Evolutionary conservation across 2,797 vertebrate species (phyloP), one percentile per base, ranked within the genome.

Genomic region (Schizopygopsis malacanthus): DNA sequence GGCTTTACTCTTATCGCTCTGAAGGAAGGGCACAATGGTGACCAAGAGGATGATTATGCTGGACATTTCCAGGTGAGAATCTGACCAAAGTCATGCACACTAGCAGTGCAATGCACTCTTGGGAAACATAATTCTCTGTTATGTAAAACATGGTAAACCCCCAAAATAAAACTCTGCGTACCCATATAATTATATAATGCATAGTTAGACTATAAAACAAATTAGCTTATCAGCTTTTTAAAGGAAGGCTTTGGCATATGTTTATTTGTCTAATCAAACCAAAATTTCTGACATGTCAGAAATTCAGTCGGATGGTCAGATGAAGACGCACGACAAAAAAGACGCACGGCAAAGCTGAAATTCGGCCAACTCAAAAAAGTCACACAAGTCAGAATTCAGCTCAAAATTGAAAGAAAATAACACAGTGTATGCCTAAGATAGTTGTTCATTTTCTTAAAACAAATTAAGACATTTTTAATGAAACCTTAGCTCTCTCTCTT

Each of bases 1-100:
- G 98, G 98, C 28, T 99, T 99, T 94, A 99, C 96, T 0, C 89
- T 99, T 82, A 97, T 99, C 2, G 96, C 98, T 86, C 93, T 99
- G 86, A 98, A 94, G 92, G 97, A 99, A 79, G 97, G 97, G 9
- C 91, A 96, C 88, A 96, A 96, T 69, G 98, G 98, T n/a, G 97
- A 99, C 90, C 96, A 95, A 79, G 97, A 99, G 50, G 97, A 98
- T 12, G 98, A 99, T 91, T 99, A 99, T 4, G 95, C 94, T 2
- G 98, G 98, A 59, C 94, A 94, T 87, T 99, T 99, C 90, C 97
- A 99, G 97, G 98, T 99, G 94, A 88, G 63, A 67, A 67, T 67
- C 33, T 16, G 3, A 37, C 28, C 3, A 33, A 65, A 65, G 28
- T 67, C 63, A 67, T 65, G 61, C 2, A 67, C 13, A 16, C 3